Base-by-base conservation (phyloP, 2,113 vertebrate species). In the Bubo scandiacus region DNA sequence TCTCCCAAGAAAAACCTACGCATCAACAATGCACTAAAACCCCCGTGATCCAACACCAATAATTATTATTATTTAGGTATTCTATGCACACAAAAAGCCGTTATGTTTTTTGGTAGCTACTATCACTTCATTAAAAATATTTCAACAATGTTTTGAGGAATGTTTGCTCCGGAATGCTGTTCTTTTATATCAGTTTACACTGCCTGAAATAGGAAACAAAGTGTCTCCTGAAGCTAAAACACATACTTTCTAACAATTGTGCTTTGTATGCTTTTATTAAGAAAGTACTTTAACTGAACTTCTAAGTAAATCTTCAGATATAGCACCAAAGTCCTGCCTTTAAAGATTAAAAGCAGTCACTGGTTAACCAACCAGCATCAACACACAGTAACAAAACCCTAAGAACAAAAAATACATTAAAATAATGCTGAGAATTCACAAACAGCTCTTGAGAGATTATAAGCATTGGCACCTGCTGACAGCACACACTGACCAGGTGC, bases 381-480 rank as follows among this genome's bases (percentile, higher is more conserved):
- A 9, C 32, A 66, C 0, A 0, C 6, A 40, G 32, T 10, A 63
- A 52, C 34, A 58, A 72, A 67, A 30, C 32, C 6, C 0, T 14
- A 26, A 61, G 32, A 27, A 59, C 18, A 68, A 61, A 45, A 81
- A 42, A 21, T 7, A 7, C 5, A 19, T 11, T 16, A 36, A 42
- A 86, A 40, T 11, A 45, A 47, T 0, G 3, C 15, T 19, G 34
- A 43, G 20, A 82, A 59, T 71, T 71, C 34, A 16, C 9, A 27
- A 54, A 34, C 4, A 34, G 49, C 70, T 78, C 54, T 20, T 10
- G 16, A 15, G 43, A 54, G 10, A 22, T 25, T 4, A 4, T 3
- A 38, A 32, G 23, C 3, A 1, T 0, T 29, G 26, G 57, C 38
- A 21, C 7, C 22, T 7, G n/a, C 62, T 43, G 62, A 19, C n/a